Evolutionary conservation across 2,888 invertebrate genomes (phyloP).

Genomic region (Phaedon cochleariae): DNA sequence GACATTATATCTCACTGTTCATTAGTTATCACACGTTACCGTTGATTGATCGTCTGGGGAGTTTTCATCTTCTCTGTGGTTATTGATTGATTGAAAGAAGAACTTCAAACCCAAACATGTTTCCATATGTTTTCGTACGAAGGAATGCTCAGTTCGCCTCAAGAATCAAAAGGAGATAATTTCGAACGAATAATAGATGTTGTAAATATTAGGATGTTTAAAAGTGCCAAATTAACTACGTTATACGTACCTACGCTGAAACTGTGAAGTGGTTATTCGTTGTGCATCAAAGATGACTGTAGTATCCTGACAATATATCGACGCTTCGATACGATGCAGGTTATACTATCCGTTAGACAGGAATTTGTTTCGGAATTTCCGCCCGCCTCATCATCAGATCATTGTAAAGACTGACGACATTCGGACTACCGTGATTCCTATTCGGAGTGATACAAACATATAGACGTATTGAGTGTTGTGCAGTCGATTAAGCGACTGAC

Average conservation of each 20-base stretch:
- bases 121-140: background rate
- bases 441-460: slow-evolving; percentile 36
- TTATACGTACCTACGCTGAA: slow-evolving; percentile 3
- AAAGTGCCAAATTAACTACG: slow-evolving; percentile 32
- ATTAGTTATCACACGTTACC: too few species aligned
- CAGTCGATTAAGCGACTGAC: slow-evolving; percentile 50
- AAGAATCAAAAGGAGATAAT: slow-evolving; percentile 33
- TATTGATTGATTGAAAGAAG: background rate
- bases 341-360: too few species aligned
- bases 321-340: background rate
- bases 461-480: slow-evolving; percentile 56
- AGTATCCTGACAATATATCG: background rate
- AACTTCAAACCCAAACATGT: background rate
- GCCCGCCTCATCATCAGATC: slow-evolving; percentile 24
- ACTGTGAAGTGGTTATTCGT: background rate
- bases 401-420: slow-evolving; percentile 42
- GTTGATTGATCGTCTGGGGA: background rate
- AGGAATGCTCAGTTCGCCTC: slow-evolving; percentile 36
- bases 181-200: slow-evolving; percentile 33
- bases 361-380: slow-evolving; percentile 30
- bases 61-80: background rate
- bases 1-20: too few species aligned
- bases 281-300: background rate
- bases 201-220: slow-evolving; percentile 38
- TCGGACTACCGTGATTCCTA: slow-evolving; percentile 37